These are phyloP conservation scores for Ptychadena robeensis DNA, from an alignment of 2,797 vertebrate genomes.

Conservation along the genomic window DNA sequence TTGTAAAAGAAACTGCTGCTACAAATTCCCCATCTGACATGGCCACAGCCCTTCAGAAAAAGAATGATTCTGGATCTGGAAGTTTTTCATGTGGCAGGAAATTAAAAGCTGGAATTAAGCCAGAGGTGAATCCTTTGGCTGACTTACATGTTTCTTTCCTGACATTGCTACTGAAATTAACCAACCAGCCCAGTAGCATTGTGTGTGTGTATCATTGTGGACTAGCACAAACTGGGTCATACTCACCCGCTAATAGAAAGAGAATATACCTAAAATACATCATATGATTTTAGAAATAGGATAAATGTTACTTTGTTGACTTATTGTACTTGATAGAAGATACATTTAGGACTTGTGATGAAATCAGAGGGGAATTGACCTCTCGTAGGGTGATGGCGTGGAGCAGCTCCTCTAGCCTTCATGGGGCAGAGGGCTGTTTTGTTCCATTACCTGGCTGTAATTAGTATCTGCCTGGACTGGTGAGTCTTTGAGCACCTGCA, in stretches of 20 bases:
- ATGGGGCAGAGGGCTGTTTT: conserved; percentile 20
- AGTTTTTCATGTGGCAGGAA: background rate
- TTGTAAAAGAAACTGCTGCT: too few species aligned
- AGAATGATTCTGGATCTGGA: background rate
- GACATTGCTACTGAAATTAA: background rate
- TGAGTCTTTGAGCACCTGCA: conserved; percentile 53
- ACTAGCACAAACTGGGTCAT: background rate
- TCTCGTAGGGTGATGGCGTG: background rate
- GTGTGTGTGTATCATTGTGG: background rate
- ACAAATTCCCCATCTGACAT: too few species aligned
- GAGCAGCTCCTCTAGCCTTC: background rate
- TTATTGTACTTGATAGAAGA: too few species aligned
- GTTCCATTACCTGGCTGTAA: conserved; percentile 56
- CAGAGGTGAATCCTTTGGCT: background rate
- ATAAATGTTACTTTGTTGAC: background rate
- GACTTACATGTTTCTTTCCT: background rate
- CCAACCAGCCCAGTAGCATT: background rate
- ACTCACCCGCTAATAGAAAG: background rate
- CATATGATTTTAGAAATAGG: background rate
- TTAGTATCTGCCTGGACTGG: conserved; percentile 46
- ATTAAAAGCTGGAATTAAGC: background rate
- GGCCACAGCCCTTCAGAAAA: too few species aligned
- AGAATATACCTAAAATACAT: background rate
- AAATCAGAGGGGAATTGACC: background rate
- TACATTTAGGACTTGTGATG: too few species aligned